phyloP scores from a whole-genome alignment of 2,113 vertebrate species.

The Pseudopipra pipra region DNA sequence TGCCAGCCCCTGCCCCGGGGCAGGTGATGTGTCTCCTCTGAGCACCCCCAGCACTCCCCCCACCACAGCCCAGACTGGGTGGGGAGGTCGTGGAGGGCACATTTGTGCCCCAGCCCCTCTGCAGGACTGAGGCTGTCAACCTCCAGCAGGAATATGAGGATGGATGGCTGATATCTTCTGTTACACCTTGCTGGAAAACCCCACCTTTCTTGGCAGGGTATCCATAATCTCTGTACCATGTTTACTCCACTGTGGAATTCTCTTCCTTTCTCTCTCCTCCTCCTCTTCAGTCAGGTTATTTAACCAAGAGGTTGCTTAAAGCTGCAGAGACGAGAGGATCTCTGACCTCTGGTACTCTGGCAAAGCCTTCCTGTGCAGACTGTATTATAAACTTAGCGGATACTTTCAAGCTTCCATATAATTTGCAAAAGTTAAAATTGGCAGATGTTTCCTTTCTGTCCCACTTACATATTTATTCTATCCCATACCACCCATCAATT shows the following conservation, averaged over 20 bases:
- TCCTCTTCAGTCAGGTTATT: not conserved
- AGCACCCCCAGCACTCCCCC: rapidly evolving
- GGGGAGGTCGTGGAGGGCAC: not conserved
- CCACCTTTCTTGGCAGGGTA: constrained; percentile 45
- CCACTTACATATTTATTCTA: constrained; percentile 29
- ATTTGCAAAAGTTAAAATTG: constrained; percentile 40
- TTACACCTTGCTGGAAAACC: constrained; percentile 52
- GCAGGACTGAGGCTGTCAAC: not conserved
- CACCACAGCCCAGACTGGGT: not conserved
- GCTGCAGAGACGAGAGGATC: constrained; percentile 3
- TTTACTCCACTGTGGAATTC: constrained; percentile 58
- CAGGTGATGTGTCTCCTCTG: not conserved
- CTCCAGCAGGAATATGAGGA: not conserved
- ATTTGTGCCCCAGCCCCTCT: not conserved
- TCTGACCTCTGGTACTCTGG: not conserved
- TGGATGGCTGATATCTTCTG: not conserved
- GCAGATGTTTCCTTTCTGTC: constrained; percentile 59
- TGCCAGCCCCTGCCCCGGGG: not conserved
- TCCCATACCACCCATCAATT: constrained; percentile 38
- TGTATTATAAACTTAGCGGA: constrained; percentile 2
- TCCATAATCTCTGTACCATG: not conserved
- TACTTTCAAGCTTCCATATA: constrained; percentile 23
- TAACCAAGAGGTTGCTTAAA: constrained; percentile 1
- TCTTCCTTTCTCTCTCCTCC: constrained; percentile 10
- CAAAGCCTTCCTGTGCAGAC: not conserved